Base-by-base conservation (phyloP, 1,140 invertebrate genomes). In the Orius insidiosus region DNA sequence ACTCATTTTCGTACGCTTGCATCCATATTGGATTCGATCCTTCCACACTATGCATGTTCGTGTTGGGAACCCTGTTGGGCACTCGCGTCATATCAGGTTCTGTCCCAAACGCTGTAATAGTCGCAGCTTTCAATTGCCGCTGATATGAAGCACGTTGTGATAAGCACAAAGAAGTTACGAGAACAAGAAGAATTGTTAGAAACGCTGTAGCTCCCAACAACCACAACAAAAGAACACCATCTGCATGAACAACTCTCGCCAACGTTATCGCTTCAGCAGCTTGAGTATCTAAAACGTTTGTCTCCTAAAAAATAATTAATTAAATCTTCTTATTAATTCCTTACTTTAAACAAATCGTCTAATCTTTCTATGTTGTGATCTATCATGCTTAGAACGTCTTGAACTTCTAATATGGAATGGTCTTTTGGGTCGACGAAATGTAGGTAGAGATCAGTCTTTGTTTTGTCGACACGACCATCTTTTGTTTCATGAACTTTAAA, bases 11-110 rank as follows among this genome's bases (percentile, higher is more conserved):
- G 58, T 90, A 92, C 5, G 85, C 83, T 55, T 87, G 83, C 62
- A 93, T 75, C 88, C 88, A 94, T 54, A 94, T 92, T 0, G 89
- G 88, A 68, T 94, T 94, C 6, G 85, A 89, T 30, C 88, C 89
- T 63, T 92, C 86, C 4, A 83, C 76, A 55, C 85, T 89, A 60
- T 93, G 88, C 59, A 88, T 87, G 61, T 93, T 94, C 2, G 89
- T 93, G 58, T 93, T 93, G 1, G 89, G 89, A 3, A 94, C 85
- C 52, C 80, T 66, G 30, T 76, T 75, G 10, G 74, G 69, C 9
- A 53, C 51, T 47, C 76, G 65, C 13, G 80, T 76, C 41, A 83
- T 74, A 57, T 82, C 78, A 1, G 79, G 82, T 55, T 85, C 78
- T 43, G 69, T 68, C 14, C 88, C 84, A 63, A 89, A 93, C 6